These are phyloP conservation scores for Cairina moschata DNA, from an alignment of 2,113 vertebrate species.

Conservation along the genomic window DNA sequence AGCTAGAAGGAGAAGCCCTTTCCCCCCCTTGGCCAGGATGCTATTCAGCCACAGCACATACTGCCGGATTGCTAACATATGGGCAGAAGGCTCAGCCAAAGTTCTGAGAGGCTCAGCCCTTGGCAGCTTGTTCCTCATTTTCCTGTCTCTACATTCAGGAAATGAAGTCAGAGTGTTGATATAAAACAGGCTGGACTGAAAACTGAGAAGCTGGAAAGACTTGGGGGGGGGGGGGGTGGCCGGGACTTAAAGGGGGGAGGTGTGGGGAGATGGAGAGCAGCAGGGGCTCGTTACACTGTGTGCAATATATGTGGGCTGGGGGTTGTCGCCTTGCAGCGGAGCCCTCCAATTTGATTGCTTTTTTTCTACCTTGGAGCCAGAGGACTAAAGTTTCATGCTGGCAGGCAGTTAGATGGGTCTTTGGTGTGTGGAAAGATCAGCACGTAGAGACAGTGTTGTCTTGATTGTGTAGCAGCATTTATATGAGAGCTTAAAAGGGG, in stretches of 20 bases:
- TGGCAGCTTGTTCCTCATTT: slow-evolving; percentile 52
- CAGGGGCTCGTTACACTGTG: background rate
- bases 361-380: background rate
- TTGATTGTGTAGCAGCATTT: background rate
- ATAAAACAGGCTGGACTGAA: slow-evolving; percentile 71
- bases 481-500: background rate
- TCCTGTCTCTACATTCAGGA: slow-evolving; percentile 76
- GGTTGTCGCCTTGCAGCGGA: background rate
- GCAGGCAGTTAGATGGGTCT: background rate
- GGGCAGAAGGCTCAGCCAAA: slow-evolving; percentile 64
- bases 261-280: background rate
- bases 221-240: background rate
- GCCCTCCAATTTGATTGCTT: background rate
- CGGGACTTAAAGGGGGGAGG: background rate
- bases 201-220: slow-evolving; percentile 60
- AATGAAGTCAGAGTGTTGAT: slow-evolving; percentile 82
- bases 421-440: background rate
- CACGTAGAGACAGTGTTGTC: background rate
- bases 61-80: slow-evolving; percentile 76
- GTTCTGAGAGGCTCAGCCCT: slow-evolving; percentile 71
- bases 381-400: background rate
- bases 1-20: slow-evolving; percentile 18
- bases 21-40: slow-evolving; percentile 51
- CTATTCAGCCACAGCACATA: slow-evolving; percentile 43
- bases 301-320: background rate